Evolutionary conservation across 2,113 vertebrate species (phyloP).

Genomic region (Lasiurus borealis): DNA sequence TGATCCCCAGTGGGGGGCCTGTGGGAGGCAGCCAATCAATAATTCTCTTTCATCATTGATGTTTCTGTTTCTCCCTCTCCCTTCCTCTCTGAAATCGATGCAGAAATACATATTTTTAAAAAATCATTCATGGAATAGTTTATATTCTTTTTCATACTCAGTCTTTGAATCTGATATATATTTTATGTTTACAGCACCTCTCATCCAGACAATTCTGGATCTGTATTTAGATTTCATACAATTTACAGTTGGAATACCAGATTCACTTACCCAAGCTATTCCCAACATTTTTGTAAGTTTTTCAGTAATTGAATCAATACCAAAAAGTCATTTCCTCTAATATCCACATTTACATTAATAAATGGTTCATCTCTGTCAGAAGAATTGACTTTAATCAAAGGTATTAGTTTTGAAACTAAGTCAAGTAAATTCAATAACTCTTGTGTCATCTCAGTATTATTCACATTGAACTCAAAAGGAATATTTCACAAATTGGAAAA

Average conservation of each 20-base stretch:
- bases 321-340: background rate
- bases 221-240: conserved; percentile 19
- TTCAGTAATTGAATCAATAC: background rate
- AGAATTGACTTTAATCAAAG: background rate
- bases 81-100: too few species aligned
- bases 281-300: background rate
- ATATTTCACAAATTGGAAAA: background rate
- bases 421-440: background rate
- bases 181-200: background rate
- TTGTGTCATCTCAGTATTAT: background rate
- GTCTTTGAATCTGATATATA: background rate
- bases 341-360: background rate
- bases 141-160: conserved; percentile 10
- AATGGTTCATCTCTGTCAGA: background rate
- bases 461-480: background rate
- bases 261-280: background rate
- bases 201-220: background rate
- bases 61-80: too few species aligned
- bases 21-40: too few species aligned
- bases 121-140: background rate
- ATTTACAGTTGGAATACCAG: background rate
- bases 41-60: too few species aligned
- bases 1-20: too few species aligned
- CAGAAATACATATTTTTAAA: background rate
- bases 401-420: background rate